These are phyloP conservation scores for Empidonax traillii DNA, from an alignment of 2,113 vertebrate species.

Conservation along the genomic window DNA sequence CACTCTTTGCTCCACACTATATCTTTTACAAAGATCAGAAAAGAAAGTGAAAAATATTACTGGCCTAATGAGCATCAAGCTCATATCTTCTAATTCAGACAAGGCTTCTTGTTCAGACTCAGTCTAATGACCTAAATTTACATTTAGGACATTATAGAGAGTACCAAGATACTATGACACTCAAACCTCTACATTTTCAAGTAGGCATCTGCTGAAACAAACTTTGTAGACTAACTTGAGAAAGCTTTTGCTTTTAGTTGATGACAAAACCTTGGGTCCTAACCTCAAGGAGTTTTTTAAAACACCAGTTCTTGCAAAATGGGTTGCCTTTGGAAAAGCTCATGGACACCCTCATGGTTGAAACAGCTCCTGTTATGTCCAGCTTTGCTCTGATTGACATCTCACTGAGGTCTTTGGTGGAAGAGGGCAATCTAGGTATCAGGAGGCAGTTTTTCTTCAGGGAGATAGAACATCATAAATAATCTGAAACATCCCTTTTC, in stretches of 20 bases:
- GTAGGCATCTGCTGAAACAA: neutral
- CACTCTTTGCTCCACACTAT: neutral
- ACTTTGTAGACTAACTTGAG: neutral
- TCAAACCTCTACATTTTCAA: neutral
- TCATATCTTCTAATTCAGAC: neutral
- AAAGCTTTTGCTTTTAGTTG: neutral
- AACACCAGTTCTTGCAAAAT: neutral
- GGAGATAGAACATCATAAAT: neutral
- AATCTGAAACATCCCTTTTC: neutral
- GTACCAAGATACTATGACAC: neutral
- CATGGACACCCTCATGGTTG: accelerated
- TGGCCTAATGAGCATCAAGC: neutral
- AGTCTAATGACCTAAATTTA: neutral
- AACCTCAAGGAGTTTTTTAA: neutral
- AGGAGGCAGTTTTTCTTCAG: neutral
- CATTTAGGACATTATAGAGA: neutral
- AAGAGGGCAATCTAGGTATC: neutral
- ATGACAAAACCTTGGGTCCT: neutral
- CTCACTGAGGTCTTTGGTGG: neutral
- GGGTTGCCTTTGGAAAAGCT: neutral
- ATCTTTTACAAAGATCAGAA: neutral
- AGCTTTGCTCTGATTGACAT: neutral
- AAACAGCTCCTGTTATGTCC: neutral
- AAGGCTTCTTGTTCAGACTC: neutral
- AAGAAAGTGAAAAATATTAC: neutral